Conservation (phyloP, 2,797 vertebrate genomes). For the Discoglossus pictus region DNA sequence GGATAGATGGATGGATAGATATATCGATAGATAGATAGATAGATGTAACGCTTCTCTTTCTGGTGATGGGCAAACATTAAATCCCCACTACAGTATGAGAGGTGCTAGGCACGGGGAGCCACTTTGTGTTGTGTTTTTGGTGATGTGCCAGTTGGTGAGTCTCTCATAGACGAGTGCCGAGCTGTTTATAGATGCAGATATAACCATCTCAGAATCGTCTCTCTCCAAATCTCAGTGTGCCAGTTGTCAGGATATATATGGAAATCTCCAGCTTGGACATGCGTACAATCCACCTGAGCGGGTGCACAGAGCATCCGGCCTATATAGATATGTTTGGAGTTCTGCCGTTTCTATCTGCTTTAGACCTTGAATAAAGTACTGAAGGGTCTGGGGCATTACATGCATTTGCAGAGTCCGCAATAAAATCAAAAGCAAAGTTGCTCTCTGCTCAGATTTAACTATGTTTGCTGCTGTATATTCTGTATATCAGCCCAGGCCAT, state of each 20-base stretch:
- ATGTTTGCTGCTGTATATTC: too few relatives aligned
- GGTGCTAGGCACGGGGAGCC: constrained; percentile 24
- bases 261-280: constrained; percentile 42
- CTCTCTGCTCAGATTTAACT: too few relatives aligned
- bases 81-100: constrained; percentile 42
- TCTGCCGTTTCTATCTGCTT: background rate
- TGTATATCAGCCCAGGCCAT: too few relatives aligned
- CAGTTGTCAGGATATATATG: background rate
- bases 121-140: background rate
- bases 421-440: too few relatives aligned
- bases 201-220: background rate
- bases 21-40: too few relatives aligned
- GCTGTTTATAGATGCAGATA: background rate
- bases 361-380: constrained; percentile 33
- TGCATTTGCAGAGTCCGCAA: too few relatives aligned
- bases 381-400: too few relatives aligned
- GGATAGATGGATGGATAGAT: too few relatives aligned
- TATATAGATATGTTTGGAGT: background rate
- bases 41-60: too few relatives aligned
- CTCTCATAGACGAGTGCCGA: accelerated
- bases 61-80: too few relatives aligned
- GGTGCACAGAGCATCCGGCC: background rate
- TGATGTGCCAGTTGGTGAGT: constrained; percentile 19
- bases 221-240: constrained; percentile 29
- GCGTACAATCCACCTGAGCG: background rate